These are phyloP conservation scores for Zaprionus inermis DNA, from an alignment of 1,140 invertebrate genomes.

Conservation along the genomic window DNA sequence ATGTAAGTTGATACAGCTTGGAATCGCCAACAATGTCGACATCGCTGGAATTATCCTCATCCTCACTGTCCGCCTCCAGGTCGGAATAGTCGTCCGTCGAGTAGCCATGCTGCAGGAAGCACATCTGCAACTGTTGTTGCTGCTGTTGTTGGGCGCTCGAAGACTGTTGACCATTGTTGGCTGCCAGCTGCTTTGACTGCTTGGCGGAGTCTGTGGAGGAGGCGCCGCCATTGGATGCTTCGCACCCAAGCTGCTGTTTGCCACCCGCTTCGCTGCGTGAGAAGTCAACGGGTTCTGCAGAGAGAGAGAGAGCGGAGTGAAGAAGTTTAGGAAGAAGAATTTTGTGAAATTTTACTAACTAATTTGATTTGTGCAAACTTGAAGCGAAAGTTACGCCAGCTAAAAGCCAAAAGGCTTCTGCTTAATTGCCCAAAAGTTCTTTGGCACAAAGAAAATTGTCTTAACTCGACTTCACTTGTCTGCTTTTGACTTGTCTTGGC, in stretches of 20 bases:
- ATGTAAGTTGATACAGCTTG: constrained; percentile 81
- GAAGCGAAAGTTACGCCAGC: constrained; percentile 19
- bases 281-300: constrained; percentile 83
- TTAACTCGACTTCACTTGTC: background rate
- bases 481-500: constrained; percentile 2
- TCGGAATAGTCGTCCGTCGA: constrained; percentile 80
- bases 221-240: constrained; percentile 34
- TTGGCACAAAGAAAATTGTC: constrained; percentile 30
- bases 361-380: constrained; percentile 75
- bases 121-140: constrained; percentile 78
- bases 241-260: constrained; percentile 51
- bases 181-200: constrained; percentile 39
- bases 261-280: constrained; percentile 71
- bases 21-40: constrained; percentile 83
- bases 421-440: constrained; percentile 55
- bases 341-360: constrained; percentile 61
- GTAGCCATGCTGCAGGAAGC: constrained; percentile 76
- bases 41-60: constrained; percentile 81
- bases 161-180: constrained; percentile 3
- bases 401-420: constrained; percentile 49
- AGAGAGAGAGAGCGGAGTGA: constrained; percentile 25
- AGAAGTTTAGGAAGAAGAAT: constrained; percentile 22
- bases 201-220: constrained; percentile 42
- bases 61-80: constrained; percentile 72
- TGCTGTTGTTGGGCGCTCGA: constrained; percentile 29